Evolutionary conservation across 2,888 invertebrate species (phyloP).

Genomic region (Stenoptilia bipunctidactyla): DNA sequence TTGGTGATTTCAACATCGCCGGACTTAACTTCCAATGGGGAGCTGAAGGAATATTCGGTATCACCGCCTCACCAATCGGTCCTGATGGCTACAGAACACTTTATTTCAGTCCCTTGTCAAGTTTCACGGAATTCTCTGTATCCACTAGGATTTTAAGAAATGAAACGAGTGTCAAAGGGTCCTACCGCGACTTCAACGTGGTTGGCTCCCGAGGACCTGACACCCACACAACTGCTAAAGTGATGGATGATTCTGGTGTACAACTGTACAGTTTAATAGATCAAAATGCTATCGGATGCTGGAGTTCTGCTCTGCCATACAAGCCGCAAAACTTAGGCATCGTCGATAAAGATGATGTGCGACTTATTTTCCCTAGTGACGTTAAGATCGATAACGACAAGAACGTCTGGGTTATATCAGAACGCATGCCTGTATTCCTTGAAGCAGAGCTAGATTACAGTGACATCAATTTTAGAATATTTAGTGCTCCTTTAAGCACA

Average conservation of each 20-base stretch:
- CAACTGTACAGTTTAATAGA: conserved; percentile 84
- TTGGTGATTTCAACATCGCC: conserved; percentile 82
- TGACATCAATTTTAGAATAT: conserved; percentile 84
- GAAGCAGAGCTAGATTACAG: conserved; percentile 77
- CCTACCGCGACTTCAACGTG: conserved; percentile 79
- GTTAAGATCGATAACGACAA: conserved; percentile 79
- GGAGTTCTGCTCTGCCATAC: conserved; percentile 79
- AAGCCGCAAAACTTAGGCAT: conserved; percentile 76
- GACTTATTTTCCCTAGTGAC: conserved; percentile 83
- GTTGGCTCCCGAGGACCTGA: conserved; percentile 76
- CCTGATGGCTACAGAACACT: conserved; percentile 78
- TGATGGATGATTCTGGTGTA: conserved; percentile 81
- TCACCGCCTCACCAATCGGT: conserved; percentile 77
- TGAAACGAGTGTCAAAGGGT: conserved; percentile 74
- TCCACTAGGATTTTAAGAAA: conserved; percentile 81
- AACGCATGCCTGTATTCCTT: conserved; percentile 85
- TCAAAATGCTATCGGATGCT: conserved; percentile 86
- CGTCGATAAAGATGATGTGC: conserved; percentile 81
- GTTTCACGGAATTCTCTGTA: conserved; percentile 83
- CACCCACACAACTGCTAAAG: conserved; percentile 79
- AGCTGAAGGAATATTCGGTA: conserved; percentile 85
- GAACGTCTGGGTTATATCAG: conserved; percentile 86
- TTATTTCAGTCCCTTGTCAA: conserved; percentile 84
- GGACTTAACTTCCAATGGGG: conserved; percentile 90
- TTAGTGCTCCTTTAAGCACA: conserved; percentile 75